A percentile compares a stretch with the other conserved stretches of the same genome.
These are phyloP conservation scores for Graphium colonna DNA, from an alignment of 2,888 invertebrate species.

Conservation along the genomic window DNA sequence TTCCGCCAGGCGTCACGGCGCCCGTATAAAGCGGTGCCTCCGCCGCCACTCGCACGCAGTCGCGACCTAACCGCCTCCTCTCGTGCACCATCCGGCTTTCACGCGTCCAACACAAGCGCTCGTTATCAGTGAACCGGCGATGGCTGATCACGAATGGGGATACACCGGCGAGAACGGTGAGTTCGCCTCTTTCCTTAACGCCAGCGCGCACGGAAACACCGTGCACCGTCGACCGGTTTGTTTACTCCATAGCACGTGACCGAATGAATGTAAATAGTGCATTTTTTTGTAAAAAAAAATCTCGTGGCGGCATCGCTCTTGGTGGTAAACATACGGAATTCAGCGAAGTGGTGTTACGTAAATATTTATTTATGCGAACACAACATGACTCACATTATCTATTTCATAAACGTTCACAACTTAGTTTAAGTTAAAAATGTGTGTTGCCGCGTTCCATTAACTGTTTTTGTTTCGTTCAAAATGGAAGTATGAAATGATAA, in stretches of 20 bases:
- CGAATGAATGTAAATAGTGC: slow-evolving; percentile 25
- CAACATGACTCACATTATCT: slow-evolving; percentile 13
- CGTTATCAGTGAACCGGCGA: slow-evolving; percentile 36
- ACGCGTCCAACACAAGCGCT: slow-evolving; percentile 43
- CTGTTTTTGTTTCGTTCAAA: background rate
- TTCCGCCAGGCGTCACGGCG: slow-evolving; percentile 36
- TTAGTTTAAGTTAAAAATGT: background rate
- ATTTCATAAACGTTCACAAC: background rate
- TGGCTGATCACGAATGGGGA: slow-evolving; percentile 79
- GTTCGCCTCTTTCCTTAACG: slow-evolving; percentile 41
- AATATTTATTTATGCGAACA: slow-evolving; percentile 12
- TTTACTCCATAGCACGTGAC: slow-evolving; percentile 75
- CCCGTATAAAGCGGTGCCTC: slow-evolving; percentile 61
- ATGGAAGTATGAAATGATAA: background rate
- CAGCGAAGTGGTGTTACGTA: slow-evolving; percentile 1
- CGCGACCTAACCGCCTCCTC: slow-evolving; percentile 63
- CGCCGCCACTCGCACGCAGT: slow-evolving; percentile 68
- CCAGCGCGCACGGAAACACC: slow-evolving; percentile 25
- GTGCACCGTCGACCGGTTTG: slow-evolving; percentile 65
- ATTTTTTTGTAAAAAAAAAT: slow-evolving; percentile 1
- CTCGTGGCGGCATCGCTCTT: background rate
- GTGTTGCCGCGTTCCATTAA: background rate
- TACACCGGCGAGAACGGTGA: slow-evolving; percentile 81
- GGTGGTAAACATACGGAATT: too few relatives aligned
- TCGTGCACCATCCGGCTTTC: slow-evolving; percentile 55